Percentiles rank a stretch among this genome's conserved stretches.
These are phyloP conservation scores for Chamaea fasciata DNA, from an alignment of 2,113 vertebrate genomes.

Conservation along the genomic window DNA sequence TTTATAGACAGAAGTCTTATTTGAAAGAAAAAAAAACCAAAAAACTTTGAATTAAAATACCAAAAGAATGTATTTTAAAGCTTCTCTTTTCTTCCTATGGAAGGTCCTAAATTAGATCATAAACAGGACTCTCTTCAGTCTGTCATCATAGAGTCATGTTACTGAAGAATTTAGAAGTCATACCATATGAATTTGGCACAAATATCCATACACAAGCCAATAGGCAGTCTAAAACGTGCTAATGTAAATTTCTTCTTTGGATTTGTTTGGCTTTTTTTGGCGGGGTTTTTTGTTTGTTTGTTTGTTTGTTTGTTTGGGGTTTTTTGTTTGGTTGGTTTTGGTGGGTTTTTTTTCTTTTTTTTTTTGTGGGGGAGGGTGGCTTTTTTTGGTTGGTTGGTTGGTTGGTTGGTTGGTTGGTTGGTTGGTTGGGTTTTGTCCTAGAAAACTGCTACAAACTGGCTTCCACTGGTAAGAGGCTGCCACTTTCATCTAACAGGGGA, in stretches of 20 bases:
- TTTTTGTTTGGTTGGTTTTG: too few species aligned
- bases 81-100: neutral
- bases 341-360: too few species aligned
- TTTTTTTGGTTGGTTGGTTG: too few species aligned
- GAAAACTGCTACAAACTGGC: neutral
- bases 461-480: neutral
- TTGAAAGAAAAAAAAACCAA: neutral
- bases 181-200: fast-evolving
- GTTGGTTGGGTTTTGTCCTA: too few species aligned
- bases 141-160: neutral
- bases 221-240: neutral
- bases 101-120: neutral
- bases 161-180: neutral
- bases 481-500: neutral
- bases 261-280: neutral
- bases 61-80: neutral
- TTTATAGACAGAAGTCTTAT: neutral
- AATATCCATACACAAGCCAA: neutral
- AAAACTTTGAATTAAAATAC: neutral
- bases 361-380: too few species aligned
- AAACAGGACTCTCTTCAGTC: neutral
- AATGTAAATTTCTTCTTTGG: neutral
- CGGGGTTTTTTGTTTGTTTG: neutral
- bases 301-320: neutral
- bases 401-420: too few species aligned